A percentile compares a stretch with the other conserved stretches of the same genome.
These are phyloP conservation scores for Heteropelma amictum DNA, from an alignment of 2,888 invertebrate genomes.

Conservation along the genomic window DNA sequence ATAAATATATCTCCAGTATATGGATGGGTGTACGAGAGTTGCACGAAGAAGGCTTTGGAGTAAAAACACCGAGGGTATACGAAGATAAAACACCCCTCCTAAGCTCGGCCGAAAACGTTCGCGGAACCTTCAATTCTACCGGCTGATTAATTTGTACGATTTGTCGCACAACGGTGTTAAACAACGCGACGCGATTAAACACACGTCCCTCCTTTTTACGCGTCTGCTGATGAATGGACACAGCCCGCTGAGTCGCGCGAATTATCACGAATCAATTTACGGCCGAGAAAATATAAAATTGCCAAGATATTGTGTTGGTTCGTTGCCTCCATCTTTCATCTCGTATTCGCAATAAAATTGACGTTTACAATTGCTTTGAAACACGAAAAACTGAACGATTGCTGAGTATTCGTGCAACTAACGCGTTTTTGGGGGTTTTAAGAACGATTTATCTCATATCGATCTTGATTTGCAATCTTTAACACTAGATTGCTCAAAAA, in stretches of 20 bases:
- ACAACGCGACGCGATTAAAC: background rate
- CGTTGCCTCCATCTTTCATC: too few relatives aligned
- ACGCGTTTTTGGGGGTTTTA: too few relatives aligned
- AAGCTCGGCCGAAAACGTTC: background rate
- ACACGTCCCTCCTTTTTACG: background rate
- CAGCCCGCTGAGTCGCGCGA: background rate
- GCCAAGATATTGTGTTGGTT: too few relatives aligned
- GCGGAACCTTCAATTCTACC: background rate
- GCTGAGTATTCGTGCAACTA: too few relatives aligned
- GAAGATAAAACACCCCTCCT: conserved; percentile 2
- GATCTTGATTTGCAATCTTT: too few relatives aligned
- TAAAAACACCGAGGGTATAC: background rate
- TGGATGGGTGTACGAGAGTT: background rate
- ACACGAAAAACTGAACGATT: too few relatives aligned
- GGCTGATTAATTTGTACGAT: conserved; percentile 48
- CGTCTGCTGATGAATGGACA: background rate
- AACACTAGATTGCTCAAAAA: too few relatives aligned
- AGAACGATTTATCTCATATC: too few relatives aligned
- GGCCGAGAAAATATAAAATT: too few relatives aligned
- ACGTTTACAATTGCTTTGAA: too few relatives aligned
- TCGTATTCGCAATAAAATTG: too few relatives aligned
- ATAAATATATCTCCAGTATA: background rate
- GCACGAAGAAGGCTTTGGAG: conserved; percentile 2
- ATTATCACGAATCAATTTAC: too few relatives aligned
- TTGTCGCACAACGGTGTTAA: conserved; percentile 38